Evolutionary conservation across 2,113 vertebrate species (phyloP).

Genomic region (Rhadina sibilatrix): DNA sequence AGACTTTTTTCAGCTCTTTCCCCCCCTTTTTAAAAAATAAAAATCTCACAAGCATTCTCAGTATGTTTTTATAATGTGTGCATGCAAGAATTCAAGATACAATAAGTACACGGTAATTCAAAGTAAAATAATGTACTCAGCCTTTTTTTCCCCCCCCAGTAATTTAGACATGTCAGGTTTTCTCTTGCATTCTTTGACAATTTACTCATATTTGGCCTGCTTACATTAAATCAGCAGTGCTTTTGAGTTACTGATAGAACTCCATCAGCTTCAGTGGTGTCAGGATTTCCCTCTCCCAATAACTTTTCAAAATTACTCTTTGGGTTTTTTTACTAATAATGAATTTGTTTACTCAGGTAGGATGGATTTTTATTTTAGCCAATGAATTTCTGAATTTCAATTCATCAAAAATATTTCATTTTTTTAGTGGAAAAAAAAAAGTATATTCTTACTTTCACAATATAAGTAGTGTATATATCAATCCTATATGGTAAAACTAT

Average conservation of each 20-base stretch:
- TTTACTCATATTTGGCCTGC: background rate
- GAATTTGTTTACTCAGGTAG: background rate
- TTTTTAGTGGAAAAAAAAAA: background rate
- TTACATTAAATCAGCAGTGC: background rate
- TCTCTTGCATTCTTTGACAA: background rate
- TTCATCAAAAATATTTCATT: background rate
- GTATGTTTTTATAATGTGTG: background rate
- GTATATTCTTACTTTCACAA: background rate
- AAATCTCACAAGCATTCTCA: background rate
- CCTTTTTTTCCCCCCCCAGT: background rate
- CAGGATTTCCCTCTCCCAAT: background rate
- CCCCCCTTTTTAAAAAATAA: rapidly evolving
- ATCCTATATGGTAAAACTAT: background rate
- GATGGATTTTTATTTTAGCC: background rate
- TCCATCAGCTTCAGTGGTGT: background rate
- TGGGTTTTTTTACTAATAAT: background rate
- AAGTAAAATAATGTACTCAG: background rate
- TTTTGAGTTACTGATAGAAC: background rate
- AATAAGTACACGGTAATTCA: background rate
- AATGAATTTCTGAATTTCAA: background rate
- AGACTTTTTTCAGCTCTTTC: background rate
- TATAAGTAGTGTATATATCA: background rate
- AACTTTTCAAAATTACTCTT: background rate
- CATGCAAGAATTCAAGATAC: background rate
- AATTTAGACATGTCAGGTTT: background rate